Evolutionary conservation across 2,888 invertebrate genomes (phyloP), one percentile per base, ranked within the genome.

Genomic region (Ornithoptera alexandrae): DNA sequence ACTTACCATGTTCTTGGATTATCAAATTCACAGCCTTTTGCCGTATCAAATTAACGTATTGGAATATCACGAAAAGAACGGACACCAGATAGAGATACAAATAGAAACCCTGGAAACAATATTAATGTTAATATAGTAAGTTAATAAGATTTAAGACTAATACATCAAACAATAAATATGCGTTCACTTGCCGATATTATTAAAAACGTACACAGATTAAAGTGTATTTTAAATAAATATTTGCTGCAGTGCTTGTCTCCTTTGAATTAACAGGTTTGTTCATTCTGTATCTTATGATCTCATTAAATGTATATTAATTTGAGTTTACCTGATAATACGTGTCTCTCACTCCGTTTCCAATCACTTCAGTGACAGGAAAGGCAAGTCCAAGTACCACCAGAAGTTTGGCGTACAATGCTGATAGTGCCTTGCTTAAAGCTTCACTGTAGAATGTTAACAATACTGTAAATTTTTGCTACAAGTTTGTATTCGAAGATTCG

Each of bases 341-440:
- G 46, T 94, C 94, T 22, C 96, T 95, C 36, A 97, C 96, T 77
- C 95, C 94, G 63, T 94, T 94, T 5, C 97, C 96, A 73, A 97
- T 96, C 65, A 97, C 96, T 90, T 97, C 97, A 4, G 97, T 97
- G 72, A 98, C 94, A 4, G 98, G 97, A 79, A 98, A 95, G 20
- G 97, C 97, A 57, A 97, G 94, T 12, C 97, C 97, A 74, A 97
- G 89, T 7, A 98, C 96, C 18, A 98, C 96, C 71, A 98, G 87
- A 18, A 97, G 91, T 84, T 98, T 97, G 68, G 96, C 97, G 87
- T 98, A 98, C 42, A 97, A 93, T 3, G 96, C 96, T 58, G 97
- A 97, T 60, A 97, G 85, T 7, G 96, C 95, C 71, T 95, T 94
- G 75, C 95, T 95, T 71, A 96, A 84, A 58, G 95, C 95, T 85